A percentile compares a stretch with the other conserved stretches of the same genome.
phyloP scores from a whole-genome alignment of 1,140 invertebrate species.

The Trichonephila clavata region DNA sequence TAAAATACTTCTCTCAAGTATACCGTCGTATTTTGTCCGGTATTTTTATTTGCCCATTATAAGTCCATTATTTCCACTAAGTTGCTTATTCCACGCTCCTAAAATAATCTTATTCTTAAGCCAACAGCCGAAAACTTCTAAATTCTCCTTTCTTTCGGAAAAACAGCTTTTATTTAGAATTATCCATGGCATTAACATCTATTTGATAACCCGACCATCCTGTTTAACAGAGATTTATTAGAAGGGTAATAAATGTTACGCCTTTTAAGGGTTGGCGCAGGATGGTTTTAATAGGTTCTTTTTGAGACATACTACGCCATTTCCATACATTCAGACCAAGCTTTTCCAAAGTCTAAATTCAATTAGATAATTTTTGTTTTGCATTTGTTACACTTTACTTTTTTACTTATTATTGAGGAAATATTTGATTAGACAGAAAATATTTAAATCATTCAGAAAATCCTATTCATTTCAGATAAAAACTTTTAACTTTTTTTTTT shows the following conservation, averaged over 20 bases:
- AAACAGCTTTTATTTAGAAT: conserved; percentile 35
- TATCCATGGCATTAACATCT: conserved; percentile 36
- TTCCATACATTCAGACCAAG: not conserved
- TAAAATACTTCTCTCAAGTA: too few species aligned
- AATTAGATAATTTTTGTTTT: conserved; percentile 12
- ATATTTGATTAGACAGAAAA: too few species aligned
- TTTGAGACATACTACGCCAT: not conserved
- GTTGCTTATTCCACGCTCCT: not conserved
- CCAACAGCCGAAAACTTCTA: not conserved
- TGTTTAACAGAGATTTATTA: conserved; percentile 51
- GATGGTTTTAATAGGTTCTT: conserved; percentile 40
- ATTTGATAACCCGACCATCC: conserved; percentile 32
- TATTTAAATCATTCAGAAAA: too few species aligned
- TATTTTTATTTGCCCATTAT: not conserved
- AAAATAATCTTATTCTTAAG: conserved; percentile 5
- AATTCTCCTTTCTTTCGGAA: not conserved
- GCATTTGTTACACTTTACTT: not conserved
- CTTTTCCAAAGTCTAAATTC: not conserved
- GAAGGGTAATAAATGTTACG: conserved; percentile 29
- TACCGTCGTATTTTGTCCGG: too few species aligned
- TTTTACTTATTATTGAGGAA: not conserved
- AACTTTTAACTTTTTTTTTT: too few species aligned
- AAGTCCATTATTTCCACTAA: not conserved
- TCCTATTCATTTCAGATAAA: too few species aligned
- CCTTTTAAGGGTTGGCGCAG: not conserved